A percentile compares a stretch with the other conserved stretches of the same genome.
Conservation (phyloP, 2,797 vertebrate species). For the Sebastes dallii region DNA sequence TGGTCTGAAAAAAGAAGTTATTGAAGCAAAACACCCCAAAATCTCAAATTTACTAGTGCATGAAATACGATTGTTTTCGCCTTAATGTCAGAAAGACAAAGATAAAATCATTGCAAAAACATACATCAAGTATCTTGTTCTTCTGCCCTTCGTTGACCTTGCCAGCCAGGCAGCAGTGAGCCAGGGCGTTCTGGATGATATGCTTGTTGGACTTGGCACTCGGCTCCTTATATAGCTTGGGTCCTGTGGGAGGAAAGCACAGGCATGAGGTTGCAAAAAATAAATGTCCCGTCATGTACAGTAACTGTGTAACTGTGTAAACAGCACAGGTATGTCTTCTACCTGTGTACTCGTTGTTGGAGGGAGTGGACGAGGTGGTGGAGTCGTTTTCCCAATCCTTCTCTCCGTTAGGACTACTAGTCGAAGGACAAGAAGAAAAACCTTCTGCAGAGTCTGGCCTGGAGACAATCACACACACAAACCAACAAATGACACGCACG, state of each 20-base stretch:
- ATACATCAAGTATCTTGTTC: conserved; percentile 96
- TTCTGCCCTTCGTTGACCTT: conserved; percentile 98
- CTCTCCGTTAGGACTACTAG: conserved; percentile 92
- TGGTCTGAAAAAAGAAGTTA: too few relatives aligned
- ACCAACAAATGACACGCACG: conserved; percentile 42
- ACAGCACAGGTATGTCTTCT: background rate
- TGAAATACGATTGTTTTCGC: too few relatives aligned
- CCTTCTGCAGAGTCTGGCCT: conserved; percentile 95
- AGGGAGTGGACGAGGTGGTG: conserved; percentile 95
- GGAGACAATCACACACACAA: conserved; percentile 33
- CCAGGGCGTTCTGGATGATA: conserved; percentile 98
- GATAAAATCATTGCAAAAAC: conserved; percentile 2
- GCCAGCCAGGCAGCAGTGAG: conserved; percentile 97
- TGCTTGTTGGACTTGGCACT: conserved; percentile 99
- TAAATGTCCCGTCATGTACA: background rate
- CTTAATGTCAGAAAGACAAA: background rate
- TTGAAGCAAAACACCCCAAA: too few relatives aligned
- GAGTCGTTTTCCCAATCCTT: conserved; percentile 99
- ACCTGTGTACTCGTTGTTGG: conserved; percentile 98
- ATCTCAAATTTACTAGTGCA: too few relatives aligned
- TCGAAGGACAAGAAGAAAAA: conserved; percentile 91
- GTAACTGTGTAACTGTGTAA: background rate
- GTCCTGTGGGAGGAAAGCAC: conserved; percentile 80
- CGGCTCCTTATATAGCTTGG: conserved; percentile 97
- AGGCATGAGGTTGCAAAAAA: background rate